These are phyloP conservation scores for Chironex yamaguchii DNA, from an alignment of 30 jellyfish, hydroid and myxozoan species.

Conservation along the genomic window DNA sequence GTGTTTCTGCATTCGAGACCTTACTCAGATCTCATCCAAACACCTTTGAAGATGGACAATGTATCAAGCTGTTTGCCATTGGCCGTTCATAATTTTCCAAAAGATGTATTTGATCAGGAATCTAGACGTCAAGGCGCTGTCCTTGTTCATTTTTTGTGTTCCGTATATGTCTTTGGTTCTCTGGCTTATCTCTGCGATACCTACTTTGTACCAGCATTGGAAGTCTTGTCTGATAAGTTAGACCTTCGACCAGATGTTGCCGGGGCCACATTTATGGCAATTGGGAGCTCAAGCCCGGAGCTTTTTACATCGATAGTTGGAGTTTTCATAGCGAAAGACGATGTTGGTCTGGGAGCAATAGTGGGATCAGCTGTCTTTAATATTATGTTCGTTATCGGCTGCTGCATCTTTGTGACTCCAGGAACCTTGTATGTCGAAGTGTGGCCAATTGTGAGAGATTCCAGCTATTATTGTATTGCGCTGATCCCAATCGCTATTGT, in stretches of 20 bases:
- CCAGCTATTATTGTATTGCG: slow-evolving; percentile 59
- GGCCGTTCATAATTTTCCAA: slow-evolving; percentile 89
- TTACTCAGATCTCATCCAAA: too few relatives aligned
- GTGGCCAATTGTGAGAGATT: slow-evolving; percentile 79
- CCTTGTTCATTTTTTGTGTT: slow-evolving; percentile 76
- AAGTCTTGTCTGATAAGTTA: slow-evolving; percentile 74
- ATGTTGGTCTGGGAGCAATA: slow-evolving; percentile 86
- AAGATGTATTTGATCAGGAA: slow-evolving; percentile 69
- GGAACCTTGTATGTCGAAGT: slow-evolving; percentile 43
- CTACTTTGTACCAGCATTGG: slow-evolving; percentile 95
- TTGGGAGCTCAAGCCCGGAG: slow-evolving; percentile 95
- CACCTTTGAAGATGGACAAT: not conserved
- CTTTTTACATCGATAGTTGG: slow-evolving; percentile 92
- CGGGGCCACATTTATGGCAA: slow-evolving; percentile 99
- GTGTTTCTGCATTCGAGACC: too few relatives aligned
- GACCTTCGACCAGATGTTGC: slow-evolving; percentile 94
- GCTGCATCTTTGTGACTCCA: slow-evolving; percentile 76
- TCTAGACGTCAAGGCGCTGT: slow-evolving; percentile 82
- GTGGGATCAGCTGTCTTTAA: slow-evolving; percentile 87
- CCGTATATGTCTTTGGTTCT: slow-evolving; percentile 83
- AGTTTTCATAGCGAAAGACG: slow-evolving; percentile 79
- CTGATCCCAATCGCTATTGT: slow-evolving; percentile 72
- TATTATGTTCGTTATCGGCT: slow-evolving; percentile 77
- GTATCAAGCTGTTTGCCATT: slow-evolving; percentile 50
- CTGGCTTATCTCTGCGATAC: slow-evolving; percentile 90